Evolutionary conservation across 1,140 invertebrate genomes (phyloP).

Genomic region (Neodiprion lecontei): DNA sequence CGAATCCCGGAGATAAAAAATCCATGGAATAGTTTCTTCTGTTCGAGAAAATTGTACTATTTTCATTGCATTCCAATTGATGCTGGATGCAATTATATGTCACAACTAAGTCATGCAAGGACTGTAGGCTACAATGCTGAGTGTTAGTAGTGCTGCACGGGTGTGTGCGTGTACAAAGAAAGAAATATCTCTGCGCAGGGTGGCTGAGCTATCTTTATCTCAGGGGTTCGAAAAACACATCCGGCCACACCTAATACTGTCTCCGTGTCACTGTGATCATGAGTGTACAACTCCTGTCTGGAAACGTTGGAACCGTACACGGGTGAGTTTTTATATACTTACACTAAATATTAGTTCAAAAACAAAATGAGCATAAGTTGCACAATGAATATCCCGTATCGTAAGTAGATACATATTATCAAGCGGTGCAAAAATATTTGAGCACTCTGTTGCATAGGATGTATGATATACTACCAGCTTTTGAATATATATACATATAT

Average conservation of each 20-base stretch:
- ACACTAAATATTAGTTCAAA: too few relatives aligned
- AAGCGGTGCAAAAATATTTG: neutral
- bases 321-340: too few relatives aligned
- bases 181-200: neutral
- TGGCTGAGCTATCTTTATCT: conserved; percentile 5
- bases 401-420: neutral
- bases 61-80: too few relatives aligned
- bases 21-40: too few relatives aligned
- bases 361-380: too few relatives aligned
- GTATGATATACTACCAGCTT: neutral
- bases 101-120: too few relatives aligned
- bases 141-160: too few relatives aligned
- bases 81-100: too few relatives aligned
- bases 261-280: neutral
- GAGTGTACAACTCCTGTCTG: neutral
- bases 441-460: neutral
- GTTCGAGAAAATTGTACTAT: too few relatives aligned
- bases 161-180: neutral
- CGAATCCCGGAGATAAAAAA: too few relatives aligned
- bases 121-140: too few relatives aligned
- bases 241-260: conserved; percentile 3
- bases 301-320: neutral
- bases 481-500: neutral
- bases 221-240: neutral
- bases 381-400: too few relatives aligned